Base-by-base conservation (phyloP, 2,888 invertebrate genomes). In the Spodoptera exigua region DNA sequence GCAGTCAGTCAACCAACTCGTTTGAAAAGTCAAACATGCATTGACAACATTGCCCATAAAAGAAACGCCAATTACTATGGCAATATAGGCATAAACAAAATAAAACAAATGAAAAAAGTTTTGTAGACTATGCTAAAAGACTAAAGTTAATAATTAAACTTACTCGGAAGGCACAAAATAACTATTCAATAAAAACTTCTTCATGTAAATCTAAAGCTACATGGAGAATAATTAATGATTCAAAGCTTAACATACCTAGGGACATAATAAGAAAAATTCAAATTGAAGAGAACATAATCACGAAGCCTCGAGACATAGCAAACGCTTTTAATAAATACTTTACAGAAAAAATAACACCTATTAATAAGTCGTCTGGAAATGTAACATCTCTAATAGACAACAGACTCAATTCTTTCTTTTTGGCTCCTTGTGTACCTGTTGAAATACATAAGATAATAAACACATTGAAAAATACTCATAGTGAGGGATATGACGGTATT, bases 31-130 rank as follows among this genome's bases (percentile, higher is more conserved):
- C n/a, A 27, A 11, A 39, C 48, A 3, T 39, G 48, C n/a, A 39
- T 48, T 2, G 48, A 48, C 16, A 48, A 48, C 11, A 27, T 39
- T 14, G 48, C 39, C 1, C 39, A 27, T 16, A 39, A 39, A n/a
- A n/a, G n/a, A n/a, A n/a, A n/a, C n/a, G n/a, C n/a, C n/a, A n/a
- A n/a, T n/a, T n/a, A n/a, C n/a, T n/a, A n/a, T n/a, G n/a, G n/a
- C n/a, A n/a, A n/a, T n/a, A n/a, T n/a, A n/a, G 14, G 10, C 14
- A n/a, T 13, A 13, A 37, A 37, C 37, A n/a, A 37, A 37, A 13
- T 37, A 2, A 3, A n/a, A 13, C 5, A 13, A 37, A 37, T 13
- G 14, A 37, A 37, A 37, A 9, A 7, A 37, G 9, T 14, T n/a
- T 37, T 4, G n/a, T n/a, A n/a, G n/a, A 14, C 37, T 16, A 34